phyloP scores from a whole-genome alignment of 2,797 vertebrate species.

The Falco columbarius region DNA sequence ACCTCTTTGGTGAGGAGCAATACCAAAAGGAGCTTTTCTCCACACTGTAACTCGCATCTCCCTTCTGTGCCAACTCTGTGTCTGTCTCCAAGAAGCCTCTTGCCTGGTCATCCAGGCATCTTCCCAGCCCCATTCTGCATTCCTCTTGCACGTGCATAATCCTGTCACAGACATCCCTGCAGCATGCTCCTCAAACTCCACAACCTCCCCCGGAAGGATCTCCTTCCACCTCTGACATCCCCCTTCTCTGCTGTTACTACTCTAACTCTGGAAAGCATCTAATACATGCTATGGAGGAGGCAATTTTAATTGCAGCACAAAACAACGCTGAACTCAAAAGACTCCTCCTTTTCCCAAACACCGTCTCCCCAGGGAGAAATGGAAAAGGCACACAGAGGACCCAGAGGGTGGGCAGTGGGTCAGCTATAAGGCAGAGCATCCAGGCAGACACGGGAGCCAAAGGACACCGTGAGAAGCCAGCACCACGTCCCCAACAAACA shows the following conservation, averaged over 20 bases:
- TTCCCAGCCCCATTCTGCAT: not conserved
- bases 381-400: not conserved
- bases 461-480: not conserved
- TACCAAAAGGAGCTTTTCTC: not conserved
- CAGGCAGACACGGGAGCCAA: not conserved
- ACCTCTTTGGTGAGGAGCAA: not conserved
- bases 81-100: not conserved
- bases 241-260: not conserved
- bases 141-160: not conserved
- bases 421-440: not conserved
- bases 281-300: accelerated
- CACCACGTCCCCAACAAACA: not conserved
- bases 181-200: not conserved
- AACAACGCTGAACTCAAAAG: not conserved
- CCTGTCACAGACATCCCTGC: not conserved
- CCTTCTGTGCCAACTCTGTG: not conserved
- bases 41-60: not conserved
- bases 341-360: not conserved
- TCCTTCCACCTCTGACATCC: not conserved
- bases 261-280: not conserved
- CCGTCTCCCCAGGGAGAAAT: not conserved
- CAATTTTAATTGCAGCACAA: not conserved
- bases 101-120: not conserved
- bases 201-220: not conserved
- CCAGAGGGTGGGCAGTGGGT: not conserved